phyloP scores from a whole-genome alignment of 2,797 vertebrate genomes.

The Alouatta caraya region DNA sequence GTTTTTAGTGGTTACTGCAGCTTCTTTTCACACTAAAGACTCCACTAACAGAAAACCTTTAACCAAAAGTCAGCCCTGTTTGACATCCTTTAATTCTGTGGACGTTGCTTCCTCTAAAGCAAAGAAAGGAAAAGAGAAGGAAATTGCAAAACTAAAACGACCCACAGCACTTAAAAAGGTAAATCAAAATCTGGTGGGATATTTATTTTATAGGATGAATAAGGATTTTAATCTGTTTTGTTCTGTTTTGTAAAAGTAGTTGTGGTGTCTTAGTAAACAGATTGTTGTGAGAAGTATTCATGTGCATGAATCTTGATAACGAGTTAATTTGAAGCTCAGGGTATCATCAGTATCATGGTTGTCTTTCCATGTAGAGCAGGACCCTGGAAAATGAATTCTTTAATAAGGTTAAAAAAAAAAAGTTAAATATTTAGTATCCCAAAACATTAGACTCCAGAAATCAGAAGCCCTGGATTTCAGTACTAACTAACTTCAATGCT shows the following conservation, averaged over 20 bases:
- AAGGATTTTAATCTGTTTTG: constrained; percentile 25
- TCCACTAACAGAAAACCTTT: constrained; percentile 85
- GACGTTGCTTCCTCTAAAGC: constrained; percentile 93
- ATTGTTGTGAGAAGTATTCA: background rate
- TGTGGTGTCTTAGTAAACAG: background rate
- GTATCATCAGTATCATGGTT: background rate
- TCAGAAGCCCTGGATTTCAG: background rate
- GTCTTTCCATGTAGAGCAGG: background rate
- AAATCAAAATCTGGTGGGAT: background rate
- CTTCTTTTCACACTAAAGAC: constrained; percentile 92
- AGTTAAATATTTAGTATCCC: background rate
- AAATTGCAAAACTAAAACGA: constrained; percentile 96
- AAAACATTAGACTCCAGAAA: background rate
- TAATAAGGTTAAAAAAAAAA: background rate
- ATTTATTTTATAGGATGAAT: constrained; percentile 16
- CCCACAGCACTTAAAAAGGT: constrained; percentile 99
- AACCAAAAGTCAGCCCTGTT: constrained; percentile 86
- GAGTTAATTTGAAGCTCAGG: background rate
- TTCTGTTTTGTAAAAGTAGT: constrained; percentile 6
- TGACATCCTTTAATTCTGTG: constrained; percentile 91
- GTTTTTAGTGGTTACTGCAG: constrained; percentile 91
- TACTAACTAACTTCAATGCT: background rate
- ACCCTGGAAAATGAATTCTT: background rate
- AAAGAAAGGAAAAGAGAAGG: constrained; percentile 96
- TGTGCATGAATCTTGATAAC: background rate